Evolutionary conservation across 1,140 invertebrate genomes (phyloP).

Genomic region (Ostrea edulis): DNA sequence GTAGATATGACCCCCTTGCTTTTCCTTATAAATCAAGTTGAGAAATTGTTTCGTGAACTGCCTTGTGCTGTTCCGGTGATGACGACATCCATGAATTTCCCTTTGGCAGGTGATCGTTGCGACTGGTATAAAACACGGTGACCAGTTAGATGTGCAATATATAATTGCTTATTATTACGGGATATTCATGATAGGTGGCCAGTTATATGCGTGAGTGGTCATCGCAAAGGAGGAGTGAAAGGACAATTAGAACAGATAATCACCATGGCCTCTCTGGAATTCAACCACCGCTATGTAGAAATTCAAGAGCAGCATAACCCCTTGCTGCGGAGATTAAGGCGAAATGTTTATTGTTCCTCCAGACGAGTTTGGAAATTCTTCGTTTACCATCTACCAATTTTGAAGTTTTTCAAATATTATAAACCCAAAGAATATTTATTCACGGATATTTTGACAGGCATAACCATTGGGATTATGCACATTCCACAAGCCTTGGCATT

Average conservation of each 20-base stretch:
- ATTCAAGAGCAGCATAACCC: not conserved
- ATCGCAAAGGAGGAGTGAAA: not conserved
- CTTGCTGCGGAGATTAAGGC: not conserved
- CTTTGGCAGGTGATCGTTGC: not conserved
- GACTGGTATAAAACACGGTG: conserved; percentile 7
- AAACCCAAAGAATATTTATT: conserved; percentile 65
- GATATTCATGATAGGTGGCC: not conserved
- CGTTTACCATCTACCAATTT: conserved; percentile 20
- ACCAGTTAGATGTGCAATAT: not conserved
- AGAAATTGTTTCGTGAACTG: not conserved
- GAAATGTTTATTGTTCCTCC: conserved; percentile 20
- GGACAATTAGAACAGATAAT: not conserved
- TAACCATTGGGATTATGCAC: conserved; percentile 78
- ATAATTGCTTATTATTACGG: not conserved
- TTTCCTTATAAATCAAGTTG: conserved; percentile 2
- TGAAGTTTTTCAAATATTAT: conserved; percentile 41
- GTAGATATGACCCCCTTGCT: not conserved
- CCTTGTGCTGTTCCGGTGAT: not conserved
- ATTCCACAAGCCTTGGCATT: conserved; percentile 80
- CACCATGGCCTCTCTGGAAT: not conserved
- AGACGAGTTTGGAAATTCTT: conserved; percentile 6
- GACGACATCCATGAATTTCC: conserved; percentile 14
- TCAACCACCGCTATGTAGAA: not conserved
- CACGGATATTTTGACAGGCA: conserved; percentile 75
- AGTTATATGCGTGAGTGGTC: not conserved